A percentile compares a stretch with the other conserved stretches of the same genome.
Evolutionary conservation across 2,888 invertebrate genomes (phyloP).

Genomic region (Philonicus albiceps): DNA sequence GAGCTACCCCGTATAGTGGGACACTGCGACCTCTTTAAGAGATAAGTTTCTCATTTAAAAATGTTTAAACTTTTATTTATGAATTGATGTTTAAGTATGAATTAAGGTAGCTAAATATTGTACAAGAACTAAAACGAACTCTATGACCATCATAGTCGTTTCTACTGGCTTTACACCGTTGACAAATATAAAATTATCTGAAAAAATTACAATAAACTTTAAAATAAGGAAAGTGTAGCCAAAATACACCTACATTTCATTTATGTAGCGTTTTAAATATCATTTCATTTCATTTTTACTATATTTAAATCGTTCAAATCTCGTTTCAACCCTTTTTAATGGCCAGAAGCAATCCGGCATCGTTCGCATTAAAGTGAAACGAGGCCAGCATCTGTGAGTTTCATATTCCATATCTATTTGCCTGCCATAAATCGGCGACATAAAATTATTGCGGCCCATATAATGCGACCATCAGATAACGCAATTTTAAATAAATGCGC

Average conservation of each 20-base stretch:
- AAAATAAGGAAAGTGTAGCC: not conserved
- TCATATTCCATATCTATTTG: not conserved
- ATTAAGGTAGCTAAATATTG: no score
- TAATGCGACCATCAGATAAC: slow-evolving; percentile 17
- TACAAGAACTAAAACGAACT: no score
- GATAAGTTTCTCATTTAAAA: no score
- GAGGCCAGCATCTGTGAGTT: not conserved
- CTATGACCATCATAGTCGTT: no score
- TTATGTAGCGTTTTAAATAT: not conserved
- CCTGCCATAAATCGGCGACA: slow-evolving; percentile 2
- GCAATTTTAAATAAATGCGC: not conserved
- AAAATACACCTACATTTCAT: not conserved
- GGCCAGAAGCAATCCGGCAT: not conserved
- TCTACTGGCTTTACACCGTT: no score
- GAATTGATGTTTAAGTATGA: no score
- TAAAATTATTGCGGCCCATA: not conserved
- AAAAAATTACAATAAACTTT: no score
- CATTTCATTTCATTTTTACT: not conserved
- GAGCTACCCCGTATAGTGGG: no score
- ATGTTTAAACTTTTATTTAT: no score
- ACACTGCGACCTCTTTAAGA: no score
- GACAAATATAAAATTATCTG: no score
- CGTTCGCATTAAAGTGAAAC: not conserved
- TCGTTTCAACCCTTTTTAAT: not conserved
- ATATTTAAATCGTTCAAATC: not conserved